Percentiles rank a stretch among this genome's conserved stretches.
Evolutionary conservation across 2,797 vertebrate species (phyloP).

Genomic region (Ciconia nigra): DNA sequence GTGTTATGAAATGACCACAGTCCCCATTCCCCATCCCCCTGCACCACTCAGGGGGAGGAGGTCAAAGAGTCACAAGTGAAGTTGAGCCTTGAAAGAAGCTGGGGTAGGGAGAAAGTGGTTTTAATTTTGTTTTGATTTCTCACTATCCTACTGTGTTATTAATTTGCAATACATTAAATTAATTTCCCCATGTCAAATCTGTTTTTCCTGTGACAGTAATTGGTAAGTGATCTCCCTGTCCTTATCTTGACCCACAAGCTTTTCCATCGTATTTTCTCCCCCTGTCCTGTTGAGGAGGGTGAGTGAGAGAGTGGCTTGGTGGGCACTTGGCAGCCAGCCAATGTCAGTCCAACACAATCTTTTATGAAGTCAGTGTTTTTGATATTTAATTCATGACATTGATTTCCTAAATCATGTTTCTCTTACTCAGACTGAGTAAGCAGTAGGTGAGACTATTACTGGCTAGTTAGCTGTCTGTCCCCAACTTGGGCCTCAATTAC

Average conservation of each 20-base stretch:
- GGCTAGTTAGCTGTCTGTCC: neutral
- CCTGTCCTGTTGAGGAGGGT: neutral
- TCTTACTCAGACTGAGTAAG: neutral
- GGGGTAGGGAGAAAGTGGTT: neutral
- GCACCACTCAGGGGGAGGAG: accelerated
- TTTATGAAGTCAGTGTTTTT: neutral
- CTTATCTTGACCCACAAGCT: neutral
- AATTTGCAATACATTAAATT: neutral
- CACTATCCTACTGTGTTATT: neutral
- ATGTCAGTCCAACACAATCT: neutral
- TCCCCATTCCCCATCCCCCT: neutral
- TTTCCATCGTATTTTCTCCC: neutral
- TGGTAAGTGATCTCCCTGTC: neutral
- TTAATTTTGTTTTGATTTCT: neutral
- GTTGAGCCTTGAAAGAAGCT: neutral
- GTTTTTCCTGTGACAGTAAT: accelerated
- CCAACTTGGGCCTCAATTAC: neutral
- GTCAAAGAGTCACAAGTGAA: neutral
- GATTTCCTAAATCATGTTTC: neutral
- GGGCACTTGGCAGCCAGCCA: neutral
- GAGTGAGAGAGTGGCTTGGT: neutral
- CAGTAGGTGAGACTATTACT: neutral
- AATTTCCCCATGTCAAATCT: neutral
- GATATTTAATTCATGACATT: neutral
- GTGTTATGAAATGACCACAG: neutral